Base-by-base conservation (phyloP, 2,888 invertebrate genomes). In the Caenorhabditis sp. region DNA sequence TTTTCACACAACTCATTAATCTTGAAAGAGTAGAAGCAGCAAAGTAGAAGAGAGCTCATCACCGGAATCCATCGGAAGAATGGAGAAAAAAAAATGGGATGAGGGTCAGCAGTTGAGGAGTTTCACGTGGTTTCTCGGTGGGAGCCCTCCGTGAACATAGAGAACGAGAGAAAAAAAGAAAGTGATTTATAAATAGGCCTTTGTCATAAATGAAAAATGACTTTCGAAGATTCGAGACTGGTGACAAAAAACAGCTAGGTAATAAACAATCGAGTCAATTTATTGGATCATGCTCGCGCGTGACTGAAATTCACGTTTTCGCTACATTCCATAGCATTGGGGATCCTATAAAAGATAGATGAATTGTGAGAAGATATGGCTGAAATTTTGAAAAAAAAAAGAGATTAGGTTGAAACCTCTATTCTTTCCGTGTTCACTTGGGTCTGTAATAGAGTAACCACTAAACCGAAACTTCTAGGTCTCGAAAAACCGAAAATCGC, bases 1-100 rank as follows among this genome's bases (percentile, higher is more conserved):
- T 49, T 73, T 51, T 73, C 63, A 73, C 73, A 73, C 73, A 73
- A 63, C 7, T 26, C 73, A 73, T 63, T 73, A 51, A 73, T 63
- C 73, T 51, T 24, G n/a, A n/a, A n/a, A n/a, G n/a, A n/a, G n/a
- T n/a, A n/a, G n/a, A n/a, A n/a, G 63, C 31, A 51, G 61, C 66
- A 51, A 51, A 64, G 47, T 64, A 64, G 64, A 64, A 64, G 64
- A 54, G 24, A 38, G 6, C 47, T 26, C n/a, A 8, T 35, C 22
- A n/a, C 44, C 51, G 47, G 66, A 51, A 66, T 35, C n/a, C 35
- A 35, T 41, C 12, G 22, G 47, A 26, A 51, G 26, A 12, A 35
- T 19, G 47, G 47, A 49, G 47, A 44, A 38, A 49, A 61, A 19
- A 70, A 54, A 16, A 38, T 28, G 44, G 41, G 22, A 24, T 41